Base-by-base conservation (phyloP, 2,888 invertebrate genomes). In the Scrobipalpa costella region DNA sequence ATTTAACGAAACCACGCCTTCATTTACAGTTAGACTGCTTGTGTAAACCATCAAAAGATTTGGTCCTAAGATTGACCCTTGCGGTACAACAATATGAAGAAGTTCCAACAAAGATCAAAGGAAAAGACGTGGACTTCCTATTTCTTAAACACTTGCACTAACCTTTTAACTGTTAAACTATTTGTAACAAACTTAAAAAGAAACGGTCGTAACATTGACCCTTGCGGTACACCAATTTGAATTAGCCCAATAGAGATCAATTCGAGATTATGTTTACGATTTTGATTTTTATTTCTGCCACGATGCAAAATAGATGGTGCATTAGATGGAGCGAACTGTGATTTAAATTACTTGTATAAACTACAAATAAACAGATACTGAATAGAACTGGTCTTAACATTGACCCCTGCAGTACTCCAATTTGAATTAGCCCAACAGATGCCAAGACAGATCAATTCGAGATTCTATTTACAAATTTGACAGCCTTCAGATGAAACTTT, bases 271-370 rank as follows among this genome's bases (percentile, higher is more conserved):
- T 40, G 13, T 40, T 40, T 11, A 40, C 5, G 13, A 40, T 13
- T 40, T 13, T 40, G n/a, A 36, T 7, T 7, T 36, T 7, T 36
- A 36, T 36, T 15, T 44, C n/a, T 15, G n/a, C n/a, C 44, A 2
- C 27, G 2, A 27, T 27, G 27, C 5, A 5, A 5, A 27, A 27
- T 63, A 63, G 62, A 55, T 58, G 50, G 38, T 64, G 49, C 44
- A 57, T 61, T 58, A 64, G 57, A 49, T 47, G 13, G 33, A 19
- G 52, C n/a, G 52, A 15, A 44, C 5, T 27, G 2, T 27, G 27
- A 27, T 27, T 27, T 27, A 27, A 5, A 27, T 27, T 27, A 27
- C 27, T 27, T 27, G 27, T 27, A 27, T 44, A 44, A 44, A 44
- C n/a, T 44, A 44, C n/a, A 15, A 44, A 40, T 40, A 40, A n/a